Evolutionary conservation across 1,140 invertebrate species (phyloP).

Genomic region (Penaeus vannamei): DNA sequence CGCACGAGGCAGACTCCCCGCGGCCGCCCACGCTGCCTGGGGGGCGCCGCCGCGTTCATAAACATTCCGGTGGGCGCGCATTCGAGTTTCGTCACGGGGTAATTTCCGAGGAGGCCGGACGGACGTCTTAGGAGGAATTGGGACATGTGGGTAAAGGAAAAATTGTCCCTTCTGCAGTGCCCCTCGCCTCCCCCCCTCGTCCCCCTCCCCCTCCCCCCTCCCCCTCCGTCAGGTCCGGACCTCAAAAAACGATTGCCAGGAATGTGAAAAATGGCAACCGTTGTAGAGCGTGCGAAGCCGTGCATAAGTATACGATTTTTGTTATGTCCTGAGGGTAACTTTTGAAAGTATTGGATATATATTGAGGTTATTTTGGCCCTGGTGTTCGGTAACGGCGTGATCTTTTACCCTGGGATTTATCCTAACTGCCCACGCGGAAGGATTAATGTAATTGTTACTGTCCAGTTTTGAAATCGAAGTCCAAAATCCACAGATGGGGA

Average conservation of each 20-base stretch:
- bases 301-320: constrained; percentile 54
- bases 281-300: constrained; percentile 19
- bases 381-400: constrained; percentile 42
- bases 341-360: constrained; percentile 60
- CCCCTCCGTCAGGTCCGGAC: background rate
- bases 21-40: too few species aligned
- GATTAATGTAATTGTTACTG: constrained; percentile 65
- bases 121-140: constrained; percentile 38
- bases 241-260: constrained; percentile 37
- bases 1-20: too few species aligned
- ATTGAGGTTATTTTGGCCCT: constrained; percentile 52
- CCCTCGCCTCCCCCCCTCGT: too few species aligned
- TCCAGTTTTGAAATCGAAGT: constrained; percentile 63
- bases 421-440: constrained; percentile 55
- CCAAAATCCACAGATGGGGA: constrained; percentile 59
- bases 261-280: constrained; percentile 49
- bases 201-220: too few species aligned
- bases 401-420: constrained; percentile 58
- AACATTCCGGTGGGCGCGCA: constrained; percentile 50
- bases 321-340: constrained; percentile 50
- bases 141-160: constrained; percentile 24
- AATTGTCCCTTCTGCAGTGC: background rate
- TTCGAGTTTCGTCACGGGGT: constrained; percentile 49
- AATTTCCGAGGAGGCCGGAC: constrained; percentile 49
- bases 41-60: constrained; percentile 43